These are phyloP conservation scores for Enteromius unitaeniatus DNA, from an alignment of 2,797 vertebrate genomes.

Conservation along the genomic window DNA sequence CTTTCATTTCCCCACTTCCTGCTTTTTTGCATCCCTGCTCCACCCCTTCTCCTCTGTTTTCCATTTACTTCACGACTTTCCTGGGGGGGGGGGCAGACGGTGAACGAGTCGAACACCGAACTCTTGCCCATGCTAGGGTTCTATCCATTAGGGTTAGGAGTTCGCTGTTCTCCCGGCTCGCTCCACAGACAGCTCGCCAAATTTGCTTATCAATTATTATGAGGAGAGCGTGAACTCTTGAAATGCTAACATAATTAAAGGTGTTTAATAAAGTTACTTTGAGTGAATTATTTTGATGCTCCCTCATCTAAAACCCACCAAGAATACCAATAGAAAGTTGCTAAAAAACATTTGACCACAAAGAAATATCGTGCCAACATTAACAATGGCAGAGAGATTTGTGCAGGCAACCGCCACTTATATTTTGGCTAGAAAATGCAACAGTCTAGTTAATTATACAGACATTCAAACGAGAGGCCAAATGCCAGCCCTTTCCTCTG, in stretches of 20 bases:
- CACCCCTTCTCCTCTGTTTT: too few species aligned
- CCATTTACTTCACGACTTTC: too few species aligned
- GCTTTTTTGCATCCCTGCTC: too few species aligned
- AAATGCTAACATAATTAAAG: not conserved
- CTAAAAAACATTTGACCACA: not conserved
- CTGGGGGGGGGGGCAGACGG: too few species aligned
- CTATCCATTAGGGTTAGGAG: too few species aligned
- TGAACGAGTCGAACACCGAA: too few species aligned
- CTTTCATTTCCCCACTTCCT: too few species aligned
- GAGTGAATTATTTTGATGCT: not conserved
- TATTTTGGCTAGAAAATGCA: conserved; percentile 8
- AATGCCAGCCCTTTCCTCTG: conserved; percentile 75
- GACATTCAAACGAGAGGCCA: conserved; percentile 77
- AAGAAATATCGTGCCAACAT: not conserved
- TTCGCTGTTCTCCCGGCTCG: too few species aligned
- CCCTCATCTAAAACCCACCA: not conserved
- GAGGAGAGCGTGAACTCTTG: too few species aligned
- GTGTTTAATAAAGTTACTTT: conserved; percentile 6
- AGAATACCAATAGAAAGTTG: not conserved
- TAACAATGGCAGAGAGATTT: not conserved
- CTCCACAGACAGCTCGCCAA: too few species aligned
- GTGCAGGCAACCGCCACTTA: conserved; percentile 2
- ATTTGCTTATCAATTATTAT: too few species aligned
- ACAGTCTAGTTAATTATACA: conserved; percentile 73
- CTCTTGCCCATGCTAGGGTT: too few species aligned